Evolutionary conservation across 2,888 invertebrate species (phyloP), one percentile per base, ranked within the genome.

Genomic region (Agrypnus murinus): DNA sequence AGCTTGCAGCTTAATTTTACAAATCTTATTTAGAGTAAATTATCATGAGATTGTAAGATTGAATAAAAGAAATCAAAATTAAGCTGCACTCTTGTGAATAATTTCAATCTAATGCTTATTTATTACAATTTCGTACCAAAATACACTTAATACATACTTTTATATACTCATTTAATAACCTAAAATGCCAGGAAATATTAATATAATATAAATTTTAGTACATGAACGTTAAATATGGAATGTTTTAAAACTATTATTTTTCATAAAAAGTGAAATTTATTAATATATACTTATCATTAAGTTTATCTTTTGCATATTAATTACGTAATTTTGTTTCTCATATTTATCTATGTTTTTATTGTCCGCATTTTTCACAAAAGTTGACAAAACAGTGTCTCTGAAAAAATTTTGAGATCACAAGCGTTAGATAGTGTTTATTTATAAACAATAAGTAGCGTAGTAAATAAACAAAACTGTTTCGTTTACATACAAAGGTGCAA

Each of bases 131-230:
- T 25, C 55, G 58, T 58, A 58, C 40, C 58, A 58, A 58, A 58
- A 58, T 58, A 58, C 58, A 58, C 58, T 58, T 58, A 58, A 43
- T 58, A 58, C 58, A 58, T 43, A n/a, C 25, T 57, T 25, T 38
- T 12, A 8, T 38, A 7, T 38, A 1, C n/a, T n/a, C n/a, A 43
- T 40, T 12, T 55, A 15, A 17, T 55, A 55, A 38, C 15, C 34
- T 53, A 19, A 53, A 55, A 36, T 17, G 36, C 36, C 6, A 55
- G 31, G 25, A 58, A 58, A 14, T 58, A 43, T 25, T 25, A 5
- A 25, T 25, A 25, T 25, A 25, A n/a, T 15, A 40, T 12, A 36
- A n/a, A 36, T 36, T 34, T n/a, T n/a, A n/a, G n/a, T 19, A 58
- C 17, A 31, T 38, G n/a, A 58, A 43, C 31, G 31, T 43, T 40